Base-by-base conservation (phyloP, 2,888 invertebrate genomes). In the Dicyrtoma fusca region DNA sequence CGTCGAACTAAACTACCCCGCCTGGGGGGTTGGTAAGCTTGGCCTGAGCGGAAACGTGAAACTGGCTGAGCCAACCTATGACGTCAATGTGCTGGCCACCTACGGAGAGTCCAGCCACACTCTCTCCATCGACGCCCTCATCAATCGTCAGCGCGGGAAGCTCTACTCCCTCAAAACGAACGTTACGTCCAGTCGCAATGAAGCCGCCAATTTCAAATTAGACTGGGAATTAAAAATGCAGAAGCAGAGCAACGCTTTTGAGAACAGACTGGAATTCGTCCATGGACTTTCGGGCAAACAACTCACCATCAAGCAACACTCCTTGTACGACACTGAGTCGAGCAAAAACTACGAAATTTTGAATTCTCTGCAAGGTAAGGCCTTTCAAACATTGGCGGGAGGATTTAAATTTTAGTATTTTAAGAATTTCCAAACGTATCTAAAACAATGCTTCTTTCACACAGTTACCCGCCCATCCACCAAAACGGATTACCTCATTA, bases 221-320 rank as follows among this genome's bases (percentile, higher is more conserved):
- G 51, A 49, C 34, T 70, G 62, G 62, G 65, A 86, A 49, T 53
- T 34, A 21, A 10, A 14, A 14, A 34, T 47, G 5, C 42, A 69
- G 11, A 53, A 42, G 42, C 47, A 63, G 8, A 55, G 34, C 17
- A 57, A 64, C 64, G 59, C 45, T 45, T n/a, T 62, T n/a, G 47
- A 19, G 14, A 34, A 70, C 51, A 70, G 53, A 5, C 21, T 78
- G 68, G 45, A 74, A 81, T 81, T 74, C 82, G 17, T 83, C 84
- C n/a, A 87, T 87, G 76, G 62, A 6, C 10, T 42, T 1, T 25
- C 2, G 2, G 42, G 44, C 10, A 23, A 68, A 4, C 42, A 57
- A 90, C 81, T 89, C 90, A 0, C 83, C 85, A 0, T 91, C 79
- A 84, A 88, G 11, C 85, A 86, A 13, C 87, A 87, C 45, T 84